Conservation (phyloP, 2,888 invertebrate species). For the Erpobdella octoculata region DNA sequence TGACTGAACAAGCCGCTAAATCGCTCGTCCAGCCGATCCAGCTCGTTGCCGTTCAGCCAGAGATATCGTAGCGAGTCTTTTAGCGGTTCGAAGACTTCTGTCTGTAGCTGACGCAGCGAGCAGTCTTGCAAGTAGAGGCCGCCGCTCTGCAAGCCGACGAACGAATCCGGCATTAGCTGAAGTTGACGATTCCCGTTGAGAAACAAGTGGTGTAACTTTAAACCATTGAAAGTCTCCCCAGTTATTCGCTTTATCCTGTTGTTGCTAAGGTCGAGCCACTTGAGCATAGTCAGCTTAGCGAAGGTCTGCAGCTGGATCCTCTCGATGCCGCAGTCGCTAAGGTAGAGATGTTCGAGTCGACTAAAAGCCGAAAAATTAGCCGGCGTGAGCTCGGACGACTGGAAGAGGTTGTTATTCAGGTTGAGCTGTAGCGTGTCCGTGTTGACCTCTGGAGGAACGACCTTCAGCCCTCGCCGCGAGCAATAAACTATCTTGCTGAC, state of each 20-base stretch:
- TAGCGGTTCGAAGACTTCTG: constrained; percentile 45
- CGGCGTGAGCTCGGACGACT: constrained; percentile 41
- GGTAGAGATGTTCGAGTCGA: constrained; percentile 45
- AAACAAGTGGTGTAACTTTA: constrained; percentile 47
- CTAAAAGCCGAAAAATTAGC: constrained; percentile 45
- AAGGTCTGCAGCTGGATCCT: constrained; percentile 47
- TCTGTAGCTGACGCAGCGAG: constrained; percentile 42
- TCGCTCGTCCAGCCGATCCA: constrained; percentile 43
- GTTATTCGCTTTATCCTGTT: constrained; percentile 44
- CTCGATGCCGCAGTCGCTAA: constrained; percentile 48
- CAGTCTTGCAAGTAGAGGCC: constrained; percentile 50
- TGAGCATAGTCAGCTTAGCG: constrained; percentile 43
- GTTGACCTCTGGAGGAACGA: constrained; percentile 46
- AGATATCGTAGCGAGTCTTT: constrained; percentile 46
- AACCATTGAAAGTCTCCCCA: constrained; percentile 47
- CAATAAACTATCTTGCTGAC: constrained; percentile 47
- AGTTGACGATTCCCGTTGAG: constrained; percentile 48
- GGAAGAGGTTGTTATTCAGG: constrained; percentile 47
- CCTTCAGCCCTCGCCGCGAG: constrained; percentile 43
- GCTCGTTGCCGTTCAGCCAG: constrained; percentile 48
- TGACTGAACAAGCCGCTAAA: constrained; percentile 44
- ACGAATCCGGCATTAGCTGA: constrained; percentile 42
- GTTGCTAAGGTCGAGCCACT: constrained; percentile 48
- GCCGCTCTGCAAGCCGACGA: constrained; percentile 44
- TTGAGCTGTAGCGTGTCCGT: constrained; percentile 45